phyloP scores from a whole-genome alignment of 35 echinoderm and acorn worm species.

The Lytechinus variegatus region DNA sequence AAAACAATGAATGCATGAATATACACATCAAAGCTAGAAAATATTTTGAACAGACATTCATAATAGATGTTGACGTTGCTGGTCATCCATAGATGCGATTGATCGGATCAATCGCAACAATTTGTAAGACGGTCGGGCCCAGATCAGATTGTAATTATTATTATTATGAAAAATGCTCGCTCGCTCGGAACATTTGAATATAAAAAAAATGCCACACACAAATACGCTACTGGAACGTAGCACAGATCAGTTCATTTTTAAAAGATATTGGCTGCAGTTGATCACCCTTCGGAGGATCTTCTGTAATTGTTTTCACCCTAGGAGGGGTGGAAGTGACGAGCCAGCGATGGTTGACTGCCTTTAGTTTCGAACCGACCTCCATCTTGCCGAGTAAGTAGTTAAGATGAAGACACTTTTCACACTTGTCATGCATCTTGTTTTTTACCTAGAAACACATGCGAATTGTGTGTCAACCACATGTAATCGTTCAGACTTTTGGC shows the following conservation, averaged over 20 bases:
- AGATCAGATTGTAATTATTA: too few relatives aligned
- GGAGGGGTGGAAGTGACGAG: not conserved
- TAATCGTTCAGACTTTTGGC: not conserved
- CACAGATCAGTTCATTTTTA: not conserved
- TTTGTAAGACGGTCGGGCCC: too few relatives aligned
- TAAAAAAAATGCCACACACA: too few relatives aligned
- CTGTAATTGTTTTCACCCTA: not conserved
- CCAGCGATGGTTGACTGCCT: not conserved
- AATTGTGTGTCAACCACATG: not conserved
- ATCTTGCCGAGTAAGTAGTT: not conserved
- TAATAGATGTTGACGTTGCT: too few relatives aligned
- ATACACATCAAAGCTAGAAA: too few relatives aligned
- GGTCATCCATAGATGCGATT: too few relatives aligned
- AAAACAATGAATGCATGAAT: too few relatives aligned
- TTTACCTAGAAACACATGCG: not conserved
- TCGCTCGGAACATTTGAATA: too few relatives aligned
- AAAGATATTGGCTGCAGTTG: not conserved
- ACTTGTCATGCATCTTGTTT: not conserved
- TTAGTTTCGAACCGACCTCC: not conserved
- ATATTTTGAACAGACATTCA: too few relatives aligned
- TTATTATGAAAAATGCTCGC: too few relatives aligned
- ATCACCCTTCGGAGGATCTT: not conserved
- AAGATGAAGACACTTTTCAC: not conserved
- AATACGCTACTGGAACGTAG: too few relatives aligned
- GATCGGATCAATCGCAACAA: too few relatives aligned